Percentiles rank a stretch among this genome's conserved stretches.
phyloP scores from a whole-genome alignment of 2,888 invertebrate species.

The Synergus gifuensis region DNA sequence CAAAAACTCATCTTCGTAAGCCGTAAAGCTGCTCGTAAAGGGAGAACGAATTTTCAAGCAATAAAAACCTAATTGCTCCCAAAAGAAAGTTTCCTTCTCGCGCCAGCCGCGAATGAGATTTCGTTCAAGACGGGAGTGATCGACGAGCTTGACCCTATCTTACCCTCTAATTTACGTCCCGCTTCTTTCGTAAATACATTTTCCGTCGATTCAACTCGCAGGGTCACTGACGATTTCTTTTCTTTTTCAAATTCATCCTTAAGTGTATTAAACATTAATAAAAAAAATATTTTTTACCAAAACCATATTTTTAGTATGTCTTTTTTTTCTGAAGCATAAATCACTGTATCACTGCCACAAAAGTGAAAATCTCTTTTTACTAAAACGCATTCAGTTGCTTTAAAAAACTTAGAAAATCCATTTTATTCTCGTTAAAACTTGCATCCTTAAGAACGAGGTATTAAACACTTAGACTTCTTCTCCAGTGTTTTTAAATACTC shows the following conservation, averaged over 20 bases:
- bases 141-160: constrained; percentile 43
- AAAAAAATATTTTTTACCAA: neutral
- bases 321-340: too few relatives aligned
- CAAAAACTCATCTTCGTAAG: constrained; percentile 2
- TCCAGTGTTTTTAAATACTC: too few relatives aligned
- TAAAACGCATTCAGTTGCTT: too few relatives aligned
- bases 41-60: constrained; percentile 40
- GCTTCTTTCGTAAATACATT: constrained; percentile 1
- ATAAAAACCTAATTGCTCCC: constrained; percentile 47
- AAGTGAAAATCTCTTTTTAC: too few relatives aligned
- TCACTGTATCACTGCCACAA: too few relatives aligned
- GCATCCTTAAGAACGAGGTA: too few relatives aligned
- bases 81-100: constrained; percentile 35
- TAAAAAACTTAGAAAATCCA: too few relatives aligned
- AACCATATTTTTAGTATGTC: neutral
- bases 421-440: too few relatives aligned
- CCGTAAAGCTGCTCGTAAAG: neutral
- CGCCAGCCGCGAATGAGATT: constrained; percentile 24
- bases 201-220: neutral
- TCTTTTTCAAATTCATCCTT: neutral
- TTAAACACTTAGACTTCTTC: too few relatives aligned
- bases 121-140: constrained; percentile 41
- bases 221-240: constrained; percentile 19
- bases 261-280: neutral
- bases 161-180: constrained; percentile 10